Conservation (phyloP, 2,113 vertebrate species). For the Hirundichthys speculiger region DNA sequence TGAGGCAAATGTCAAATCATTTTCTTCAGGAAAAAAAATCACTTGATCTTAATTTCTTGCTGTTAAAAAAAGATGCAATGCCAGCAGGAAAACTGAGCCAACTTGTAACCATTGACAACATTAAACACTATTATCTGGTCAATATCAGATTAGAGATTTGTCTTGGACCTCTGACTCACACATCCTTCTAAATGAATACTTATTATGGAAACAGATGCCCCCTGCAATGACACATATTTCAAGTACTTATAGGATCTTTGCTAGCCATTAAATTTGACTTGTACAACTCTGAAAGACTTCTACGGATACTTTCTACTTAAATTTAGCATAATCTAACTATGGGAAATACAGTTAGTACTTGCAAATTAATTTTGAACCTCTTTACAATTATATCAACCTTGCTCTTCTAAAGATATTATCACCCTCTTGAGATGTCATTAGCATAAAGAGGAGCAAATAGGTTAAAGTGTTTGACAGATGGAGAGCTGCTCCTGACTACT, state of each 20-base stretch:
- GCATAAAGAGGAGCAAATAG: conserved; percentile 37
- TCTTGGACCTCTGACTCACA: conserved; percentile 17
- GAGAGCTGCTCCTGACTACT: conserved; percentile 38
- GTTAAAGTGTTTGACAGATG: conserved; percentile 38
- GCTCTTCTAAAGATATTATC: conserved; percentile 39
- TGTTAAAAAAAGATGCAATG: neutral
- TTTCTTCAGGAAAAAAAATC: neutral
- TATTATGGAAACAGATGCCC: conserved; percentile 32
- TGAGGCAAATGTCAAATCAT: no score
- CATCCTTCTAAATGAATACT: conserved; percentile 36
- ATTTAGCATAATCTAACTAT: conserved; percentile 42
- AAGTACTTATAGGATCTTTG: conserved; percentile 22
- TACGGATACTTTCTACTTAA: conserved; percentile 7
- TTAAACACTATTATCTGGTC: conserved; percentile 17
- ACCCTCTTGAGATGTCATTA: conserved; percentile 36
- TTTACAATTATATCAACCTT: conserved; percentile 49
- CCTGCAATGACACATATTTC: conserved; percentile 29
- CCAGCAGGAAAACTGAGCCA: conserved; percentile 20
- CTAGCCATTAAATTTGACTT: conserved; percentile 11
- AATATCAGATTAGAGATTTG: conserved; percentile 40
- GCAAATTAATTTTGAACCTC: conserved; percentile 43
- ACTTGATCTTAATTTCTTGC: conserved; percentile 1
- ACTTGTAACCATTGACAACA: conserved; percentile 17
- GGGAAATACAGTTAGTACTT: conserved; percentile 3
- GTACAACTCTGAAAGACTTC: conserved; percentile 6